These are phyloP conservation scores for Poecilia latipinna DNA, from an alignment of 2,113 vertebrate species.

Conservation along the genomic window DNA sequence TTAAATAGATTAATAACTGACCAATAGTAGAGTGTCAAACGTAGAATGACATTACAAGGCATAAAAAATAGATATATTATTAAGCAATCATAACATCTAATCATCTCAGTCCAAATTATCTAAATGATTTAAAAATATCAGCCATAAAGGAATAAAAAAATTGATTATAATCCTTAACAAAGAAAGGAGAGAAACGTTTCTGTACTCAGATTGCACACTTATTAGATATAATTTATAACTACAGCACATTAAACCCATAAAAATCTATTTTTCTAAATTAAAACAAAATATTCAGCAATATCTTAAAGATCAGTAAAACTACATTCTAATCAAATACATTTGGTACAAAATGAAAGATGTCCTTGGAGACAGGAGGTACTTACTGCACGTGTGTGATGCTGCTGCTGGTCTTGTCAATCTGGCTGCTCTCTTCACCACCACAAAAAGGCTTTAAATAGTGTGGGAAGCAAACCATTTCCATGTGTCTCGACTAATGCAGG, in stretches of 20 bases:
- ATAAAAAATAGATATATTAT: background rate
- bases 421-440: conserved; percentile 25
- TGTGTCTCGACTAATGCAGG: conserved; percentile 39
- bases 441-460: conserved; percentile 60
- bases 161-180: background rate
- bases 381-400: conserved; percentile 44
- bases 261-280: background rate
- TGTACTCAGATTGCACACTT: conserved; percentile 19
- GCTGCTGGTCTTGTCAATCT: conserved; percentile 33
- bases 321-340: background rate
- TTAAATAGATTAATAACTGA: background rate
- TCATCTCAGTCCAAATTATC: background rate
- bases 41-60: background rate
- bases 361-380: conserved; percentile 35
- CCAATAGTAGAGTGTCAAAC: background rate
- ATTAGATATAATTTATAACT: background rate
- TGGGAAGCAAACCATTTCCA: conserved; percentile 33
- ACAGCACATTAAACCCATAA: background rate
- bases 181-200: background rate
- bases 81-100: background rate
- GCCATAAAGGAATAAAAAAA: background rate
- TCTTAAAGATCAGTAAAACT: background rate
- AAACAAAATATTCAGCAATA: background rate
- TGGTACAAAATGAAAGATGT: background rate
- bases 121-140: background rate